A percentile compares a stretch with the other conserved stretches of the same genome.
Conservation (phyloP, 2,888 invertebrate genomes). For the Oxycera nigricornis region DNA sequence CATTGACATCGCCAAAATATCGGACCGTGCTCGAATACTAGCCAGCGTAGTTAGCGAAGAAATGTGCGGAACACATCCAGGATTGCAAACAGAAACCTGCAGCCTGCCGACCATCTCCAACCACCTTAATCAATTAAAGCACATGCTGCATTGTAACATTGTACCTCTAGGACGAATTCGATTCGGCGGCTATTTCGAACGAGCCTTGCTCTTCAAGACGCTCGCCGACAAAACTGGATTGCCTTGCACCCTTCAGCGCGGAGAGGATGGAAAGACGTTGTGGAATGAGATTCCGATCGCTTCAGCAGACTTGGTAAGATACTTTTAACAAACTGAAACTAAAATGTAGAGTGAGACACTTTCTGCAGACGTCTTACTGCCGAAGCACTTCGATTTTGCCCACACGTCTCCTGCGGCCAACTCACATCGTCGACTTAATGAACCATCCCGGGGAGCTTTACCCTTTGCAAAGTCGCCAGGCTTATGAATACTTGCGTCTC, state of each 20-base stretch:
- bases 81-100: slow-evolving; percentile 59
- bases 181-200: slow-evolving; percentile 68
- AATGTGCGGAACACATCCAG: slow-evolving; percentile 63
- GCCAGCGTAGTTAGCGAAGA: slow-evolving; percentile 65
- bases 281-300: slow-evolving; percentile 73
- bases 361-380: not conserved
- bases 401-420: slow-evolving; percentile 66
- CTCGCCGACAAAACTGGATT: slow-evolving; percentile 70
- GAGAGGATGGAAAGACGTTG: slow-evolving; percentile 64
- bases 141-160: slow-evolving; percentile 61
- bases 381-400: slow-evolving; percentile 58
- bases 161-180: slow-evolving; percentile 68
- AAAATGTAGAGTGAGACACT: not conserved
- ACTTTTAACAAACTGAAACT: not conserved
- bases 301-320: slow-evolving; percentile 50
- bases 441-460: slow-evolving; percentile 63
- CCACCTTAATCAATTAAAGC: slow-evolving; percentile 64
- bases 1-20: slow-evolving; percentile 56
- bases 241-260: slow-evolving; percentile 68
- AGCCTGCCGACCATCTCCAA: slow-evolving; percentile 62
- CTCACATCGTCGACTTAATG: slow-evolving; percentile 70
- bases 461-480: slow-evolving; percentile 59
- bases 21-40: slow-evolving; percentile 58
- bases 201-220: slow-evolving; percentile 71
- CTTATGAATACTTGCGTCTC: slow-evolving; percentile 48